Evolutionary conservation across 2,113 vertebrate genomes (phyloP), one percentile per base, ranked within the genome.

Genomic region (Leucopsar rothschildi): DNA sequence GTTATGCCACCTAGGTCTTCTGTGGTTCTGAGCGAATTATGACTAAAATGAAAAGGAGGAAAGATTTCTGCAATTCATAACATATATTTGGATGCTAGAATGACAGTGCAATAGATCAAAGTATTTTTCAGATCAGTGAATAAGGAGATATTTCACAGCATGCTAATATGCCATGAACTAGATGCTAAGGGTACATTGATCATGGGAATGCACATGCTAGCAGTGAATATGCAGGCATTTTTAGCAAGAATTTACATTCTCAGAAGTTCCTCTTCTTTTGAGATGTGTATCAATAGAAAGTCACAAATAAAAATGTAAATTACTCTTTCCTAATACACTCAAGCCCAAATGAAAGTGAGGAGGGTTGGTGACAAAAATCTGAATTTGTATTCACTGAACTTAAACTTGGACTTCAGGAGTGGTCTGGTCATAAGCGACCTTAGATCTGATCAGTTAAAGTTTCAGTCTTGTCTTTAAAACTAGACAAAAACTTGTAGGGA

Each of bases 1-100:
- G 64, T 93, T 94, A 68, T 90, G 49, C 50, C 80, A 92, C 35
- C 69, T 24, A 2, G 37, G 87, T 93, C 90, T 86, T 94, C 88
- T 12, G 1, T 90, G 47, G 28, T 86, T 81, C 60, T 93, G 60
- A 92, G 68, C 0, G 0, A 86, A 88, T 86, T 20, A 35, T 86
- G 82, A 37, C 44, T 83, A 86, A 92, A 88, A 90, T 3, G 20
- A 69, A 82, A 76, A 89, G 71, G 45, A 91, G 53, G 52, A 80
- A 75, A 85, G 55, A 80, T 91, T 82, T 69, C 60, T 94, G 35
- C 33, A 70, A 37, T 90, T 94, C 15, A 17, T 75, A 93, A 64
- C 25, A 22, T 47, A 53, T n/a, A 81, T 63, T 92, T 86, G 77
- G 60, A 88, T 88, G 56, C 56, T 81, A 72, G 61, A 88, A 89